Base-by-base conservation (phyloP, 1,140 invertebrate genomes). In the Chironomus tepperi region DNA sequence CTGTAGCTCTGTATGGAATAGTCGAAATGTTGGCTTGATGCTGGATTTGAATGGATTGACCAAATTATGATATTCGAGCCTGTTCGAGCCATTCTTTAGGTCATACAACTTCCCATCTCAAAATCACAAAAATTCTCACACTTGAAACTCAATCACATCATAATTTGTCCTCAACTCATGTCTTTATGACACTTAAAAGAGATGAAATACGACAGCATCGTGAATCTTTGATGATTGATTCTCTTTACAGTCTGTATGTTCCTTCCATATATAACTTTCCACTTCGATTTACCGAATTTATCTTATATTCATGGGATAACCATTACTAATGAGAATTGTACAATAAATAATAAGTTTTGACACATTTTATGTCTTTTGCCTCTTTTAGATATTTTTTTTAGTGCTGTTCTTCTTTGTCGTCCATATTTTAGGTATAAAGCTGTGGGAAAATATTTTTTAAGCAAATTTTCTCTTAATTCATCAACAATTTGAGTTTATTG, bases 311-410 rank as follows among this genome's bases (percentile, higher is more conserved):
- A 57, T 57, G 47, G 12, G 12, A n/a, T n/a, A 57, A 57, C 47
- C n/a, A n/a, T 57, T 57, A 57, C 47, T 57, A 57, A 57, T 57
- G 47, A 57, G n/a, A 57, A 57, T 57, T 57, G n/a, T 12, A 57
- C 12, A 12, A 57, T 57, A 57, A 57, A 57, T 57, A 57, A 57
- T 57, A 57, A 15, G 0, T 57, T 57, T 57, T 57, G 47, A 57
- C 47, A 57, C n/a, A n/a, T 57, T 57, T 57, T 57, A 57, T 57
- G 47, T 57, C 12, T 15, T 15, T 12, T 3, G 47, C 12, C 47
- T 57, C 12, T 5, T 57, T 2, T 34, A 34, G 24, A 34, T 34
- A 34, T 34, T 34, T 34, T 34, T 34, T 34, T 34, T 2, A 34
- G 24, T 34, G 24, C 24, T 34, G 24, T 34, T 34, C 5, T 34